phyloP scores from a whole-genome alignment of 2,113 vertebrate genomes.

The Oreamnos americanus region DNA sequence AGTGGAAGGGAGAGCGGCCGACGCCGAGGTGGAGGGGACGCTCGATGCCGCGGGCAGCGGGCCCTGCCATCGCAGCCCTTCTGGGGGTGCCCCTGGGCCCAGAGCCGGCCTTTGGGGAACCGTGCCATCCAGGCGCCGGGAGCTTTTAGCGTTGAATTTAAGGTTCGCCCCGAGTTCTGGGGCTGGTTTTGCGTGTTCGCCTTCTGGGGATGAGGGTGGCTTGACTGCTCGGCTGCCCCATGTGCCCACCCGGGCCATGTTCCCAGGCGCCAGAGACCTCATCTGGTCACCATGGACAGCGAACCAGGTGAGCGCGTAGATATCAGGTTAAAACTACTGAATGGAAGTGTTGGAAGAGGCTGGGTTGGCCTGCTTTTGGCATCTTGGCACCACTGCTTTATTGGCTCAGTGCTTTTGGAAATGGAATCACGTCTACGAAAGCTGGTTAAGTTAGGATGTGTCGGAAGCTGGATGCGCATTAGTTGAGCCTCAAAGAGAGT shows the following conservation, averaged over 20 bases:
- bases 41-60: background rate
- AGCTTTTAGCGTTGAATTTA: background rate
- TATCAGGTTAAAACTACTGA: background rate
- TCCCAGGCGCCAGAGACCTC: background rate
- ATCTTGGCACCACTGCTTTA: background rate
- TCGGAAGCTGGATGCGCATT: background rate
- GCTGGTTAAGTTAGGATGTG: background rate
- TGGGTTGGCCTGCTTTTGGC: background rate
- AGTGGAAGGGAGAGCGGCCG: background rate
- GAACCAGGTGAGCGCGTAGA: background rate
- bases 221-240: background rate
- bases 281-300: background rate
- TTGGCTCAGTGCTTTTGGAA: slow-evolving; percentile 18
- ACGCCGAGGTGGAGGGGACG: background rate
- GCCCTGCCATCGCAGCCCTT: slow-evolving; percentile 32
- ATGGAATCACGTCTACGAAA: slow-evolving; percentile 17
- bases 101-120: background rate
- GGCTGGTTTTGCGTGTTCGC: background rate
- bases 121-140: background rate
- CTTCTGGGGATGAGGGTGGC: background rate
- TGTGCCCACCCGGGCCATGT: background rate
- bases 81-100: background rate
- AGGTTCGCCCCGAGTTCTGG: background rate
- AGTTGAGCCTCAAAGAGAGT: background rate
- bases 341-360: background rate